Evolutionary conservation across 2,888 invertebrate genomes (phyloP).

Genomic region (Nemoura dubitans): DNA sequence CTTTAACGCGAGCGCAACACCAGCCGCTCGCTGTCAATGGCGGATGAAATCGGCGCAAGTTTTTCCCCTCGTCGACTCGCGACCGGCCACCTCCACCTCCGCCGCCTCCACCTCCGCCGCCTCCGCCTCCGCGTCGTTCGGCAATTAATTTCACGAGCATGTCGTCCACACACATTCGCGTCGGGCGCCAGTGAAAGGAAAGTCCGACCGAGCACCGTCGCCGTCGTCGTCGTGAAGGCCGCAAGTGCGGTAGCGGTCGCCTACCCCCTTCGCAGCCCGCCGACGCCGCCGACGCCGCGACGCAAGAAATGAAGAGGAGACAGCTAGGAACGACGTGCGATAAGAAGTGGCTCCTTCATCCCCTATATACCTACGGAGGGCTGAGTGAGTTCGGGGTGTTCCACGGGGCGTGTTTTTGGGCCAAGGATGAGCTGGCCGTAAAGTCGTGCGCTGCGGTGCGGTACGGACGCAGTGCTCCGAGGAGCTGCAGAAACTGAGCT

Average conservation of each 20-base stretch:
- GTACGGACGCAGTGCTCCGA: background rate
- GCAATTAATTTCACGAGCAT: background rate
- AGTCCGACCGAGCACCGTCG: background rate
- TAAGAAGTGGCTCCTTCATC: slow-evolving; percentile 12
- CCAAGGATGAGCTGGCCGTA: background rate
- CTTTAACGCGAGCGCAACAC: background rate
- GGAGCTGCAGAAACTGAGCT: background rate
- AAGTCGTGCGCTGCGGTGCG: background rate
- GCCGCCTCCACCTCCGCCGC: background rate
- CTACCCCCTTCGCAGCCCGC: background rate
- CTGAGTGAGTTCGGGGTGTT: background rate
- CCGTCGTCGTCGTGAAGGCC: background rate
- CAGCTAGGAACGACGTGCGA: background rate
- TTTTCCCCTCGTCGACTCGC: background rate
- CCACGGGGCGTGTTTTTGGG: background rate
- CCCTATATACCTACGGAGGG: background rate
- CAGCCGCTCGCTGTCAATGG: background rate
- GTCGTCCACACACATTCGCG: background rate
- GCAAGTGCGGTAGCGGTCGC: background rate
- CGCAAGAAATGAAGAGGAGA: background rate
- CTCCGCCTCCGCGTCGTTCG: background rate
- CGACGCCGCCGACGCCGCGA: background rate
- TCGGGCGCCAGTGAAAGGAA: background rate
- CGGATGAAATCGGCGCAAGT: background rate
- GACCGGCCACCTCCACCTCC: background rate